Percentiles rank a stretch among this genome's conserved stretches.
Evolutionary conservation across 1,140 invertebrate species (phyloP).

Genomic region (Coelopa frigida): DNA sequence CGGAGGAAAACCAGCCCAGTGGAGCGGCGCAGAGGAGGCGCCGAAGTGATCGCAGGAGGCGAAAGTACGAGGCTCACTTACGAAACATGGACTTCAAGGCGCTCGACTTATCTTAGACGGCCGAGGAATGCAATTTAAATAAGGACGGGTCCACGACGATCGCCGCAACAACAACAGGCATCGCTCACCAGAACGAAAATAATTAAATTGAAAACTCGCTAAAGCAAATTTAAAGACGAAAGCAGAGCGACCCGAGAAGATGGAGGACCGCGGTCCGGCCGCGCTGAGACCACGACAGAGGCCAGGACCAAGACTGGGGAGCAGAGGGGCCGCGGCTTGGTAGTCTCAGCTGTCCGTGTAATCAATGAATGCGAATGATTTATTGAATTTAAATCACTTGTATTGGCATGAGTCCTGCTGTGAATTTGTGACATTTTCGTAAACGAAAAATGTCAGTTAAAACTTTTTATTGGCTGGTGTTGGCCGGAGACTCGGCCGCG

Average conservation of each 20-base stretch:
- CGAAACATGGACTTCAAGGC: no score
- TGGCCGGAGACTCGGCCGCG: no score
- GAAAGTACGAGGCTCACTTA: no score
- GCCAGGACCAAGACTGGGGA: neutral
- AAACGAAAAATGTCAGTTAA: slow-evolving; percentile 46
- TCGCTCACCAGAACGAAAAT: slow-evolving; percentile 15
- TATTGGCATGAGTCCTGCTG: slow-evolving; percentile 45
- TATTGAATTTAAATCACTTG: slow-evolving; percentile 46
- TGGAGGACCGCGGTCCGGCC: neutral
- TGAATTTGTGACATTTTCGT: slow-evolving; percentile 45
- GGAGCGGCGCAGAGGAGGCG: no score
- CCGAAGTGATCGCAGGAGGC: no score
- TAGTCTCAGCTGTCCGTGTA: slow-evolving; percentile 1
- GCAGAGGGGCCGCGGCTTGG: neutral
- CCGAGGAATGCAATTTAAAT: no score
- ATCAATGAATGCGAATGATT: slow-evolving; percentile 40
- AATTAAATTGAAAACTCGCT: slow-evolving; percentile 36
- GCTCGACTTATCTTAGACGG: no score
- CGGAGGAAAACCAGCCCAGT: no score
- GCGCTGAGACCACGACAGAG: neutral
- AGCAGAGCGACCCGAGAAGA: neutral
- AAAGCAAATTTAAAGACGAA: slow-evolving; percentile 5
- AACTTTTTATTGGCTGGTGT: slow-evolving; percentile 42
- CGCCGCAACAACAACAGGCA: neutral
- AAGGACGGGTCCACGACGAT: neutral